A percentile compares a stretch with the other conserved stretches of the same genome.
Conservation (phyloP, 2,888 invertebrate species). For the Cyclophora punctaria region DNA sequence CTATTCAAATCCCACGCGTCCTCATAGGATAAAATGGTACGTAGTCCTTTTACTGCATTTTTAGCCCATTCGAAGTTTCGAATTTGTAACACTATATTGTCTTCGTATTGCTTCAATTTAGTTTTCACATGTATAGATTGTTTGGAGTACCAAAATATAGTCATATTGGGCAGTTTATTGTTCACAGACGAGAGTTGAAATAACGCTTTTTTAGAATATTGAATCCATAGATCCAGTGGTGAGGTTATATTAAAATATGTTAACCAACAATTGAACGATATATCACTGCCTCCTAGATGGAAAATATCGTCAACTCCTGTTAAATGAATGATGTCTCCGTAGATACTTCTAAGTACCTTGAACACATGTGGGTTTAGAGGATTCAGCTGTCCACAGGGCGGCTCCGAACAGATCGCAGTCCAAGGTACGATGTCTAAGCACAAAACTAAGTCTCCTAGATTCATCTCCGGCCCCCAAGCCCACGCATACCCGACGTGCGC, state of each 20-base stretch:
- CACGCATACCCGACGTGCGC: constrained; percentile 88
- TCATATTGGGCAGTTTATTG: constrained; percentile 43
- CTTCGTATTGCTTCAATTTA: constrained; percentile 35
- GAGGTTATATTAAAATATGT: constrained; percentile 77
- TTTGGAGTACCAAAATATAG: constrained; percentile 44
- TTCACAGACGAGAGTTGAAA: constrained; percentile 73
- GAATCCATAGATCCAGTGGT: constrained; percentile 80
- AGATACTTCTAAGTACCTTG: constrained; percentile 80
- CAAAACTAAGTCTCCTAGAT: constrained; percentile 80
- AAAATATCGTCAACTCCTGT: constrained; percentile 85
- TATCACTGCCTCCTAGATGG: constrained; percentile 85
- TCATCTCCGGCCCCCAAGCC: constrained; percentile 81
- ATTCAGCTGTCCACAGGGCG: constrained; percentile 88
- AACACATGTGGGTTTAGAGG: constrained; percentile 82
- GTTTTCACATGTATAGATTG: constrained; percentile 36
- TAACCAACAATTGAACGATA: constrained; percentile 83
- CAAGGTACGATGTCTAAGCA: constrained; percentile 84
- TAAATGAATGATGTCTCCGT: constrained; percentile 81
- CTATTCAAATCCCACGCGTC: constrained; percentile 91
- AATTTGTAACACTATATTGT: constrained; percentile 59
- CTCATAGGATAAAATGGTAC: constrained; percentile 85
- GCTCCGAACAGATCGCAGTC: constrained; percentile 82
- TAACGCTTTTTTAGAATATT: constrained; percentile 78
- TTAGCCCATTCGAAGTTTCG: constrained; percentile 80
- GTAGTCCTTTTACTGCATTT: constrained; percentile 69